Conservation (phyloP, 2,113 vertebrate species). For the Manacus vitellinus region DNA sequence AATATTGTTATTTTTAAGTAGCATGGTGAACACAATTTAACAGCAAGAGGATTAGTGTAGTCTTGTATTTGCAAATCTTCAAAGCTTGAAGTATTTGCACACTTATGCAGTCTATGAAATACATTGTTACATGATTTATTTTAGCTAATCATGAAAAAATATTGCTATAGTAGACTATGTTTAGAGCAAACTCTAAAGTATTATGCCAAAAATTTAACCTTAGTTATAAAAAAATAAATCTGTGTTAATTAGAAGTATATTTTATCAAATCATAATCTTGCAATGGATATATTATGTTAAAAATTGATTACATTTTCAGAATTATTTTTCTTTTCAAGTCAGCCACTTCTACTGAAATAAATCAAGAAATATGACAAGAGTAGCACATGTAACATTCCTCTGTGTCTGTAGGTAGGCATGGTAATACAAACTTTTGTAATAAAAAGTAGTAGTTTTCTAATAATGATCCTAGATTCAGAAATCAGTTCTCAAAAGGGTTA, state of each 20-base stretch:
- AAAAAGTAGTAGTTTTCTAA: background rate
- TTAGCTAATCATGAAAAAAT: background rate
- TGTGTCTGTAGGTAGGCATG: background rate
- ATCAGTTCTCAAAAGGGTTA: background rate
- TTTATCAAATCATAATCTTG: background rate
- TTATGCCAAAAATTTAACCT: background rate
- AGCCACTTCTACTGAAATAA: background rate
- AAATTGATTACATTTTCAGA: background rate
- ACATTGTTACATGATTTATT: background rate
- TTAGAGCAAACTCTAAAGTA: background rate
- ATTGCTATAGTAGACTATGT: background rate
- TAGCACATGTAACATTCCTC: fast-evolving
- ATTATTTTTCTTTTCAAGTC: background rate
- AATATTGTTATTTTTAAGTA: background rate
- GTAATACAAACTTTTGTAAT: background rate
- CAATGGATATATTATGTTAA: background rate
- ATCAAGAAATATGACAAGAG: background rate
- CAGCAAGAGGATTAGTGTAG: background rate
- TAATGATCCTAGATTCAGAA: background rate
- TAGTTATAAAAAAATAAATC: background rate
- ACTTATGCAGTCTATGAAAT: background rate
- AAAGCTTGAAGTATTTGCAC: background rate
- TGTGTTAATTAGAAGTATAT: background rate
- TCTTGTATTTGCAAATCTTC: background rate
- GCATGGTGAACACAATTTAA: background rate